Base-by-base conservation (phyloP, 2,113 vertebrate species). In the Bubalus kerabau region DNA sequence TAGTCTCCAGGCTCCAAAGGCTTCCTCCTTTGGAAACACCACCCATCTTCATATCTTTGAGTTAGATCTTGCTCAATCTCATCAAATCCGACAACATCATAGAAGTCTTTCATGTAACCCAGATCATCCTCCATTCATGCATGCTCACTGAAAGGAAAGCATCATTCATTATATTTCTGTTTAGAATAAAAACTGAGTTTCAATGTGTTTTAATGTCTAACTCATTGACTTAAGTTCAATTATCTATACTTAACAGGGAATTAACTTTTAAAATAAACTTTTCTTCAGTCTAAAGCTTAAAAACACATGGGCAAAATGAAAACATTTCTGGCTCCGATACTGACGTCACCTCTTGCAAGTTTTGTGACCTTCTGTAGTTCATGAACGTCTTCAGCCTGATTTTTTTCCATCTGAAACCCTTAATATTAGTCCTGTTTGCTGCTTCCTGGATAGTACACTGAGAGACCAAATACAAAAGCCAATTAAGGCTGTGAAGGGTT, bases 91-190 rank as follows among this genome's bases (percentile, higher is more conserved):
- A 98, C 98, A 4, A 99, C 96, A 6, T 81, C 94, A 71, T 99
- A 99, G 97, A 99, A 99, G 23, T 96, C 95, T 7, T 98, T 97
- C 71, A 99, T 91, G 95, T 98, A 99, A 56, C 89, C 90, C 83
- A 99, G 86, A 17, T 99, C 98, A 90, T 99, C 99, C 95, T 98
- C 98, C 0, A 98, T 98, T 67, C 96, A 62, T 1, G 98, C 98
- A 19, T 99, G 98, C 60, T 99, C 99, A 46, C 98, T 98, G 91
- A 99, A 80, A 99, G 98, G 85, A 99, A 97, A 60, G 99, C 94
- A 6, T 99, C 98, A 0, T 99, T 99, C 98, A 0, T 99, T 99
- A 84, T 99, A 99, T 98, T 99, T 99, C 99, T 99, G 97, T 97
- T 96, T n/a, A 80, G 87, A 93, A 95, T 89, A 64, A 97, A 95